Evolutionary conservation across 2,113 vertebrate genomes (phyloP).

Genomic region (Craseonycteris thonglongyai): DNA sequence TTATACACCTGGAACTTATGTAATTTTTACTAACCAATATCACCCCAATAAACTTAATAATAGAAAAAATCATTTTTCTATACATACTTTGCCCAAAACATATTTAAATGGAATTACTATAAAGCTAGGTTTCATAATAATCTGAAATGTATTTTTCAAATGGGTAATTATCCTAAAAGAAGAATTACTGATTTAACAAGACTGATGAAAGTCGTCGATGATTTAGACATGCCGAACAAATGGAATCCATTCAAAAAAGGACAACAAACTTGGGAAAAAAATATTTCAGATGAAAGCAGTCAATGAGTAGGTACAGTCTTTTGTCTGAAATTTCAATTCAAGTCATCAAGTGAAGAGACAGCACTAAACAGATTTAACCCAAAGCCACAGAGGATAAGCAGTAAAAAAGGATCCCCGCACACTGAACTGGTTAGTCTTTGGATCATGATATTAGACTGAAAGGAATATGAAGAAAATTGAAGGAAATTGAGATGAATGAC

Average conservation of each 20-base stretch:
- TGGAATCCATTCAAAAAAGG: background rate
- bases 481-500: background rate
- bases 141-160: background rate
- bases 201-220: background rate
- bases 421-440: background rate
- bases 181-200: background rate
- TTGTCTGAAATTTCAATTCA: background rate
- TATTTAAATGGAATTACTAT: constrained; percentile 9
- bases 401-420: background rate
- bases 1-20: too few relatives aligned
- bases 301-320: background rate
- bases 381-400: background rate
- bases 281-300: background rate
- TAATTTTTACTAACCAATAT: too few relatives aligned
- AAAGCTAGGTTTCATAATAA: background rate
- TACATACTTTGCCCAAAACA: background rate
- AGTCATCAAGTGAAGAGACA: background rate
- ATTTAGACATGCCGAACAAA: background rate
- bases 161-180: background rate
- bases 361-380: background rate
- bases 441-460: background rate
- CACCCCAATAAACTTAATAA: too few relatives aligned
- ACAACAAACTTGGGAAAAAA: background rate
- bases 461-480: background rate
- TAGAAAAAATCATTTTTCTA: too few relatives aligned